A percentile compares a stretch with the other conserved stretches of the same genome.
Evolutionary conservation across 2,797 vertebrate genomes (phyloP).

Genomic region (Ceryle rudis): DNA sequence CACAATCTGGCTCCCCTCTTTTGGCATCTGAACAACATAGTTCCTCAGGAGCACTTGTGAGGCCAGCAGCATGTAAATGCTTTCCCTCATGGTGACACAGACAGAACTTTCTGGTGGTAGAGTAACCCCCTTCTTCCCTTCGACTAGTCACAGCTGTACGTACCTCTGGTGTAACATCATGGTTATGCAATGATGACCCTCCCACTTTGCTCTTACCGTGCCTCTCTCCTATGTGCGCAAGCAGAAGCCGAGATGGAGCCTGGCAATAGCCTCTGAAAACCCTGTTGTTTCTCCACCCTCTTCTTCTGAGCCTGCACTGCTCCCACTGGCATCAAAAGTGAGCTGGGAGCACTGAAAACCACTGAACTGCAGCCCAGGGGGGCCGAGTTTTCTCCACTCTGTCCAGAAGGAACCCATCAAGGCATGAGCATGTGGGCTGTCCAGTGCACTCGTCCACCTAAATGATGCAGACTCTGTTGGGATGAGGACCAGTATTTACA

Average conservation of each 20-base stretch:
- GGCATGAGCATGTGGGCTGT: accelerated
- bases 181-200: background rate
- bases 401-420: background rate
- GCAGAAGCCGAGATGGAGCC: background rate
- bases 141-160: constrained; percentile 12
- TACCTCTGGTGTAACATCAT: constrained; percentile 35
- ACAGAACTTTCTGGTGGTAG: background rate
- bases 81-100: constrained; percentile 25
- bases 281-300: background rate
- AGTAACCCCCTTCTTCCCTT: background rate
- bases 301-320: background rate
- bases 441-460: background rate
- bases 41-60: background rate
- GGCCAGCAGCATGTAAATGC: constrained; percentile 1
- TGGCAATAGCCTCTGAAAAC: accelerated
- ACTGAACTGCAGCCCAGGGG: background rate
- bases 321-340: background rate
- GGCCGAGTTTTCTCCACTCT: background rate
- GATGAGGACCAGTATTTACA: background rate
- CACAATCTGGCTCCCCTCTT: constrained; percentile 37
- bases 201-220: background rate
- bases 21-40: constrained; percentile 17
- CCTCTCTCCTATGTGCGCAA: background rate
- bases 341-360: background rate
- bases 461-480: background rate